Conservation (phyloP, 2,113 vertebrate genomes). For the Panthera leo region DNA sequence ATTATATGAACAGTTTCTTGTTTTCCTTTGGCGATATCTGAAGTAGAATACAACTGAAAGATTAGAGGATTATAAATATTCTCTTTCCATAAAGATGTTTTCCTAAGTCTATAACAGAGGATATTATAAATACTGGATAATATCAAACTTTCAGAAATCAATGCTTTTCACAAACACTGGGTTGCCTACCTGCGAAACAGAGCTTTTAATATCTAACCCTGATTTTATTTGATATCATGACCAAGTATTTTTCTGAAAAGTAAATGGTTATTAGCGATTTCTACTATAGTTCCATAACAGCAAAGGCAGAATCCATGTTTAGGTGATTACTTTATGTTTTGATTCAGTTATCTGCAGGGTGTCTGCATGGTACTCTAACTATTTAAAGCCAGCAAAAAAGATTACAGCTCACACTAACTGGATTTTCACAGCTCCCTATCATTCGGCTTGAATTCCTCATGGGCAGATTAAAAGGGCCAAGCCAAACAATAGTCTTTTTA, state of each 20-base stretch:
- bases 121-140: conserved; percentile 62
- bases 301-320: conserved; percentile 72
- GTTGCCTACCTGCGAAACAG: background rate
- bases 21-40: conserved; percentile 39
- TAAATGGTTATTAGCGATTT: conserved; percentile 67
- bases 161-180: conserved; percentile 20
- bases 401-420: conserved; percentile 99
- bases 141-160: conserved; percentile 57
- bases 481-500: conserved; percentile 83
- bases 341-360: conserved; percentile 88
- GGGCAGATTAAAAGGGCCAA: conserved; percentile 92
- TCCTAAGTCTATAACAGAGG: background rate
- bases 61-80: conserved; percentile 48
- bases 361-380: conserved; percentile 92
- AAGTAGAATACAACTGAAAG: conserved; percentile 45
- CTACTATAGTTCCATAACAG: conserved; percentile 61
- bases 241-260: background rate
- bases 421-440: conserved; percentile 99
- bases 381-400: conserved; percentile 98
- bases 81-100: conserved; percentile 35
- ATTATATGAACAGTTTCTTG: background rate
- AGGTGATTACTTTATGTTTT: conserved; percentile 89
- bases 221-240: conserved; percentile 42
- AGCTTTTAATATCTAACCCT: background rate
- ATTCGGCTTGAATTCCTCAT: conserved; percentile 92